A percentile compares a stretch with the other conserved stretches of the same genome.
Evolutionary conservation across 2,797 vertebrate species (phyloP).

Genomic region (Acrossocheilus fasciatus): DNA sequence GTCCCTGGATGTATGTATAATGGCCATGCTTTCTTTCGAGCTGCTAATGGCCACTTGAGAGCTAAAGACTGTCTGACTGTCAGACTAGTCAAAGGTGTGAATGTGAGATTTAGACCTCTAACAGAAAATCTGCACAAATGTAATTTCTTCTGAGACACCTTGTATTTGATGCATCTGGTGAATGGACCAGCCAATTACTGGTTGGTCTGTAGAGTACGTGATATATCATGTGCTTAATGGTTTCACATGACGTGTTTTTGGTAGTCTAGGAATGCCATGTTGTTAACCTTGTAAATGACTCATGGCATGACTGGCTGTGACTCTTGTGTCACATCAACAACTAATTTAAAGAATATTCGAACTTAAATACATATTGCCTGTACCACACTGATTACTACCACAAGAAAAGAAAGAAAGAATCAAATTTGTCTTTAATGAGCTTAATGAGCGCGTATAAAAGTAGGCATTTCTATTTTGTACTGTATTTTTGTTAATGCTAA

Average conservation of each 20-base stretch:
- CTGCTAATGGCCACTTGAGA: conserved; percentile 30
- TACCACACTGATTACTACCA: too few species aligned
- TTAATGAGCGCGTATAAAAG: too few species aligned
- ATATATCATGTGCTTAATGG: not conserved
- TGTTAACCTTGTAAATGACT: not conserved
- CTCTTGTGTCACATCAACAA: not conserved
- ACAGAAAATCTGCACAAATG: not conserved
- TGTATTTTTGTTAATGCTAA: too few species aligned
- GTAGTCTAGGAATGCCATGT: not conserved
- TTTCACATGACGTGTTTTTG: not conserved
- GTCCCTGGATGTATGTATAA: not conserved
- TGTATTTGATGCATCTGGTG: not conserved
- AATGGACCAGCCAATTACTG: conserved; percentile 21
- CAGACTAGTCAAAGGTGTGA: conserved; percentile 11
- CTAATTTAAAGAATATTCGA: not conserved
- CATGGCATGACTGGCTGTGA: not conserved
- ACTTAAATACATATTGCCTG: too few species aligned
- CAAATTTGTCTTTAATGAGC: too few species aligned
- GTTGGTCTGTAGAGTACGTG: not conserved
- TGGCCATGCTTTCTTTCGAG: not conserved
- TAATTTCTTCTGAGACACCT: not conserved
- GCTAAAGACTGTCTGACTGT: not conserved
- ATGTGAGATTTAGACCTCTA: conserved; percentile 1
- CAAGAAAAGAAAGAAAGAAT: too few species aligned
- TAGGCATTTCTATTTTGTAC: too few species aligned